These are phyloP conservation scores for Osedax fenrisi DNA, from an alignment of 2,888 invertebrate species.

Conservation along the genomic window DNA sequence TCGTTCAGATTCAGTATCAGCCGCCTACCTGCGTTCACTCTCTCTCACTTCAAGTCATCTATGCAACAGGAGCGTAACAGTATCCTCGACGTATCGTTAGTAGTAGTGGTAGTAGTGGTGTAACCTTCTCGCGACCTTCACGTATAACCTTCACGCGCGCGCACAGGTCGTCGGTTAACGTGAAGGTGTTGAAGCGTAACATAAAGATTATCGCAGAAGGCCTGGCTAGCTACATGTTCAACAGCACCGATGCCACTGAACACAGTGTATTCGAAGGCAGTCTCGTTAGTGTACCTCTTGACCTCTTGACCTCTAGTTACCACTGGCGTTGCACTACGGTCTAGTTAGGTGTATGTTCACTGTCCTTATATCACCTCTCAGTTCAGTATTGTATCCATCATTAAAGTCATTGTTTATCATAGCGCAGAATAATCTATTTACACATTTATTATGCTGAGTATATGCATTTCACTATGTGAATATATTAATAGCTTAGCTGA, in stretches of 20 bases:
- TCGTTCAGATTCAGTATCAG: constrained; percentile 78
- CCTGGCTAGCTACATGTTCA: constrained; percentile 59
- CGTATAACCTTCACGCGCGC: too few relatives aligned
- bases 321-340: too few relatives aligned
- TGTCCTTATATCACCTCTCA: too few relatives aligned
- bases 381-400: too few relatives aligned
- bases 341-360: too few relatives aligned
- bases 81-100: constrained; percentile 50
- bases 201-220: constrained; percentile 69
- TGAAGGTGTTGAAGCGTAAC: constrained; percentile 59
- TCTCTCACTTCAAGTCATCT: constrained; percentile 61
- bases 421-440: too few relatives aligned
- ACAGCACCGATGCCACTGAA: constrained; percentile 42
- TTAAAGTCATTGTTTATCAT: too few relatives aligned
- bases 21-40: constrained; percentile 75
- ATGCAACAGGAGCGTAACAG: constrained; percentile 46
- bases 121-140: too few relatives aligned
- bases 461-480: too few relatives aligned
- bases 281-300: constrained; percentile 60
- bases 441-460: too few relatives aligned
- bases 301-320: too few relatives aligned
- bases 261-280: constrained; percentile 62
- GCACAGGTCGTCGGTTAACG: constrained; percentile 55
- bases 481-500: too few relatives aligned
- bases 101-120: not conserved